Evolutionary conservation across 2,797 vertebrate species (phyloP), one percentile per base, ranked within the genome.

Genomic region (Eulemur albifrons): DNA sequence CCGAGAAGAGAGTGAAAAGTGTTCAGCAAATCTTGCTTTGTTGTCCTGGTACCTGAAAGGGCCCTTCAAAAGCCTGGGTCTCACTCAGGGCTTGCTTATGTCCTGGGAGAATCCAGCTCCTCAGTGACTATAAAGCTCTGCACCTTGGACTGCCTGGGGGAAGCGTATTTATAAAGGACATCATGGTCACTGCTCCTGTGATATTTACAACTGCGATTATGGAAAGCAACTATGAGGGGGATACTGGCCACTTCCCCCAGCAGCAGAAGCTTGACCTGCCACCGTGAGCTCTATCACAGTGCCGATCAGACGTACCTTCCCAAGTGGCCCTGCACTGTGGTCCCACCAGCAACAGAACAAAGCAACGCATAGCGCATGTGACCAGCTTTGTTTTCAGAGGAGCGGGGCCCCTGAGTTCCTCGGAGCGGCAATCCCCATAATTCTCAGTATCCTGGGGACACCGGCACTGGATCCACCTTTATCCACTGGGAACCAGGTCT

Each of bases 311-410:
- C 32, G 30, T 0, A 32, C 25, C 4, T 35, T 12, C 61, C 50
- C 14, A 2, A 0, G 43, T 14, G 21, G 3, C 23, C 85, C 69
- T 83, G 54, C 4, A 9, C 12, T 17, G 6, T 30, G 48, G 27
- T 25, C 75, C 77, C 27, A 27, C 18, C 27, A 35, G 15, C 15
- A 50, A 61, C 35, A 67, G 40, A 73, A n/a, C 18, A 18, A 52
- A 72, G 7, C 50, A 76, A 8, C 25, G 10, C 0, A 30, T 1
- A 12, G 23, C 3, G 1, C 30, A 17, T 1, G 12, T 2, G 21
- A 92, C 88, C 81, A 43, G 77, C 52, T 72, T 27, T 65, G 83
- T 79, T n/a, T 81, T 94, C 27, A 20, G 65, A 83, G 35, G 23
- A 91, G 30, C 15, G 10, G 57, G 21, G 52, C 40, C 75, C 15